These are phyloP conservation scores for Acropora tenuis DNA, from an alignment of 64 coral and sea anemone species.

Conservation along the genomic window DNA sequence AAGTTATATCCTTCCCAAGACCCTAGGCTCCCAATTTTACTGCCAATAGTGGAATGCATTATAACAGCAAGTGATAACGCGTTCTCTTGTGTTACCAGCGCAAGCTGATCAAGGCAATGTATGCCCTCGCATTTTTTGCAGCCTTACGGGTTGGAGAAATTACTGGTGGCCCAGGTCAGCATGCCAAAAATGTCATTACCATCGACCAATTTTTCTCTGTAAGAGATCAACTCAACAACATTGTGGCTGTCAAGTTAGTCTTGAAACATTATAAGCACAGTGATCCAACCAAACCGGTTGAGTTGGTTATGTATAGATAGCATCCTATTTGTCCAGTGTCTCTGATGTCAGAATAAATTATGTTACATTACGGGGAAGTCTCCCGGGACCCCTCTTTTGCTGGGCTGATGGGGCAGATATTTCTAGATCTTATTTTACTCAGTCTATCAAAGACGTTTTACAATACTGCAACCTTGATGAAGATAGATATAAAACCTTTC, in stretches of 20 bases:
- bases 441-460: not conserved
- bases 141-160: not conserved
- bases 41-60: conserved; percentile 6
- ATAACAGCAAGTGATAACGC: not conserved
- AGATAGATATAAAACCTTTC: conserved; percentile 2
- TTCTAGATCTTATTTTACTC: not conserved
- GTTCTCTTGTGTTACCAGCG: not conserved
- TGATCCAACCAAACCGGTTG: conserved; percentile 6
- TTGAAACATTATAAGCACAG: conserved; percentile 16
- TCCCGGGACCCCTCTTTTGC: not conserved
- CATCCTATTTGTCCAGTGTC: conserved; percentile 3
- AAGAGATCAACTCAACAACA: not conserved
- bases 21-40: not conserved
- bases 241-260: not conserved
- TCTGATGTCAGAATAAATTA: not conserved
- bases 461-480: not conserved
- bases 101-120: not conserved
- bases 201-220: conserved; percentile 1
- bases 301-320: not conserved
- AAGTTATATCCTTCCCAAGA: not conserved
- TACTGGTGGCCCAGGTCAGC: not conserved
- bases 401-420: not conserved
- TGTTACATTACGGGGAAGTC: conserved; percentile 3
- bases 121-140: not conserved
- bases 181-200: not conserved